Percentiles rank a stretch among this genome's conserved stretches.
Conservation (phyloP, 2,888 invertebrate genomes). For the Agelastica alni region DNA sequence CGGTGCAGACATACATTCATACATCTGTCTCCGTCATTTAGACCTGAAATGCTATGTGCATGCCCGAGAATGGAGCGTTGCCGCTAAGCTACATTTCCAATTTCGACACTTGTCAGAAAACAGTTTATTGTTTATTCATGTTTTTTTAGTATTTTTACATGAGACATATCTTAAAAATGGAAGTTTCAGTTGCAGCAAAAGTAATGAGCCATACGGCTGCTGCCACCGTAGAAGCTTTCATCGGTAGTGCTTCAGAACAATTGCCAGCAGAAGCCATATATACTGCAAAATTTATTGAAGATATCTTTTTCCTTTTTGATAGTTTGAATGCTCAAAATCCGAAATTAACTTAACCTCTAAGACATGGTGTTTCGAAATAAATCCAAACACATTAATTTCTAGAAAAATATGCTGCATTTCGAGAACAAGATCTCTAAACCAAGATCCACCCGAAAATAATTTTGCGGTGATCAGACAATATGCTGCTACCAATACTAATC, state of each 20-base stretch:
- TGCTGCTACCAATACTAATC: neutral
- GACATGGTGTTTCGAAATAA: constrained; percentile 18
- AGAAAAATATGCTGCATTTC: too few relatives aligned
- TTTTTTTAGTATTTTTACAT: too few relatives aligned
- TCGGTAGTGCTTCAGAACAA: neutral
- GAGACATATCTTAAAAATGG: neutral
- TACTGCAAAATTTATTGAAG: constrained; percentile 29
- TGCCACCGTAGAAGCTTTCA: neutral
- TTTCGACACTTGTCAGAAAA: too few relatives aligned
- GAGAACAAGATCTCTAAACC: constrained; percentile 13
- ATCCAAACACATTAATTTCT: too few relatives aligned
- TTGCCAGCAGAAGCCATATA: too few relatives aligned
- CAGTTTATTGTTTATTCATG: too few relatives aligned
- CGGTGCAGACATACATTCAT: too few relatives aligned
- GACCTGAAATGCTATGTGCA: too few relatives aligned
- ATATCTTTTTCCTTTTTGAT: constrained; percentile 30
- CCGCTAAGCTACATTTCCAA: too few relatives aligned
- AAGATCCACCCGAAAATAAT: neutral
- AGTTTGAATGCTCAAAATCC: constrained; percentile 23
- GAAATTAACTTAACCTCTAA: constrained; percentile 14
- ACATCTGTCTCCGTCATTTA: too few relatives aligned
- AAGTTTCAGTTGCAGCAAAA: constrained; percentile 4
- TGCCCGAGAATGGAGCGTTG: too few relatives aligned
- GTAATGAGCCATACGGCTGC: constrained; percentile 6
- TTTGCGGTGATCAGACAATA: neutral